Base-by-base conservation (phyloP, 2,888 invertebrate species). In the Thalpophila matura region DNA sequence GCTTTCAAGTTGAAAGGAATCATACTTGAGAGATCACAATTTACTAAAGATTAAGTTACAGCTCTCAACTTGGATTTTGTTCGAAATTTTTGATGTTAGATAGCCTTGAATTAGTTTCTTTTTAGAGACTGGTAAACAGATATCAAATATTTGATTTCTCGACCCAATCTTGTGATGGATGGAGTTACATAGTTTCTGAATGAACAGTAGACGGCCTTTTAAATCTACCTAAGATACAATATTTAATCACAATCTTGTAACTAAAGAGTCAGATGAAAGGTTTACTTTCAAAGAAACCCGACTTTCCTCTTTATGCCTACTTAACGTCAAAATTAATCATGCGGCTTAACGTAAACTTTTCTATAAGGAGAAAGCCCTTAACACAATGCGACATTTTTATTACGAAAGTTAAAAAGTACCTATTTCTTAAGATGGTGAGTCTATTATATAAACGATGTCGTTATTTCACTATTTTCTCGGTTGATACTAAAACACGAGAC, bases 1-100 rank as follows among this genome's bases (percentile, higher is more conserved):
- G 20, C 20, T 45, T 60, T 40, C 31, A 22, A 60, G 46, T 68
- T 62, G 50, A 64, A 70, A 70, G 66, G 55, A 53, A 45, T 74
- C 50, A 59, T 58, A 55, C 57, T 74, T 58, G 49, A 59, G 50
- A 64, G 58, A 70, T 61, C 55, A 62, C 45, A 60, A 53, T 61
- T 64, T 50, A 65, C 43, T 46, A n/a, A 38, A 33, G 67, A 38
- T 50, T 60, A 40, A 50, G 43, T 71, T 63, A 63, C 64, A 45
- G n/a, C 31, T 57, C 14, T 51, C 38, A 38, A 65, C 46, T 62
- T 49, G 27, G 26, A 51, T 51, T 62, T 66, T 40, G 42, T 58
- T 42, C 43, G 7, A 42, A 54, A 40, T 49, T 57, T 56, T 60
- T 42, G 50, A 62, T 50, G 45, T 46, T 16, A 40, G 43, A 57